Percentiles rank a stretch among this genome's conserved stretches.
These are phyloP conservation scores for Rhopalosiphum maidis DNA, from an alignment of 1,140 invertebrate species.

Conservation along the genomic window DNA sequence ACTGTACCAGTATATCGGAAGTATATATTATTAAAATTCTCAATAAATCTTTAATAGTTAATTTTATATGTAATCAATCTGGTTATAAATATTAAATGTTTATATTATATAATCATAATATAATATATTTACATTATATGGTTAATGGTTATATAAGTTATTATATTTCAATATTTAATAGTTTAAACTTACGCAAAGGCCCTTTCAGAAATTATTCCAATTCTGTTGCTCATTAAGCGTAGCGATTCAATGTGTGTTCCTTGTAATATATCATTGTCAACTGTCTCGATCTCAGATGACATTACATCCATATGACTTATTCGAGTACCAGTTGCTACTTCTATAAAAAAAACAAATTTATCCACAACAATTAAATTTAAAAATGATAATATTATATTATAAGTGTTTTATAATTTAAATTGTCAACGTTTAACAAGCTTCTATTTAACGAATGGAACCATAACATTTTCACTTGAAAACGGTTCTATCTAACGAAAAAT, in stretches of 20 bases:
- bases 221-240: slow-evolving; percentile 57
- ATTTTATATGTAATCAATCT: not conserved
- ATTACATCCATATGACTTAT: slow-evolving; percentile 58
- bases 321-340: slow-evolving; percentile 24
- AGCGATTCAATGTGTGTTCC: slow-evolving; percentile 54
- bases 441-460: too few species aligned
- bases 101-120: not conserved
- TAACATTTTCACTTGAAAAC: too few species aligned
- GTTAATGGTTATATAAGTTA: not conserved
- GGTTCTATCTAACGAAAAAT: too few species aligned
- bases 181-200: slow-evolving; percentile 53
- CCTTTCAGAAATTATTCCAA: slow-evolving; percentile 44
- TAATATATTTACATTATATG: not conserved
- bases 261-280: slow-evolving; percentile 57
- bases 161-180: not conserved
- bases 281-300: slow-evolving; percentile 49
- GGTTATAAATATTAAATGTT: not conserved
- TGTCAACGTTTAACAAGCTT: too few species aligned
- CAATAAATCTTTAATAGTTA: too few species aligned
- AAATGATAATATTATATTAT: not conserved
- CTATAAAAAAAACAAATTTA: slow-evolving; percentile 8
- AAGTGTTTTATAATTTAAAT: not conserved
- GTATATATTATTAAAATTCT: too few species aligned
- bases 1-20: too few species aligned
- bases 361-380: not conserved